Percentiles rank a stretch among this genome's conserved stretches.
Evolutionary conservation across 2,113 vertebrate genomes (phyloP).

Genomic region (Dasyprocta punctata): DNA sequence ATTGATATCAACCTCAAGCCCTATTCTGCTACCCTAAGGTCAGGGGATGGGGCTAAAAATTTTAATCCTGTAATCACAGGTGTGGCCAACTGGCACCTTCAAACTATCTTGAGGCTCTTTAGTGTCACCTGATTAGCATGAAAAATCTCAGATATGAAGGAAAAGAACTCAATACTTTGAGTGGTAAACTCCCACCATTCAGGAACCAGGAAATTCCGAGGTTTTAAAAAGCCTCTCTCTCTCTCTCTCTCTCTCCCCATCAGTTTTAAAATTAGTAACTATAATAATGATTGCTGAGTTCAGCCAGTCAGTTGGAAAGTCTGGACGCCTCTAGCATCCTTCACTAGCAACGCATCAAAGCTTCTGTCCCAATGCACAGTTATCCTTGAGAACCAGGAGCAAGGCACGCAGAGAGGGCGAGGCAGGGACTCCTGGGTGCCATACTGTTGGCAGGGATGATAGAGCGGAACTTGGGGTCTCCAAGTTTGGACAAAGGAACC

Average conservation of each 20-base stretch:
- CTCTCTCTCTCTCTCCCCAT: neutral
- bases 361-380: neutral
- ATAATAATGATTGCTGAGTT: constrained; percentile 56
- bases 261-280: constrained; percentile 58
- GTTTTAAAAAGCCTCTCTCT: neutral
- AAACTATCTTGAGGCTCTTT: neutral
- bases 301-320: constrained; percentile 47
- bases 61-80: neutral
- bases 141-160: neutral
- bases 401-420: neutral
- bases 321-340: neutral
- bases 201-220: neutral
- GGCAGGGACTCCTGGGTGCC: neutral
- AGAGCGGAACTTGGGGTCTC: neutral
- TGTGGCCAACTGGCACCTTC: neutral
- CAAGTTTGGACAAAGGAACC: neutral
- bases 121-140: neutral
- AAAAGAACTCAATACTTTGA: neutral
- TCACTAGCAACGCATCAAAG: constrained; percentile 39
- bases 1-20: neutral
- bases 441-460: neutral
- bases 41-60: neutral
- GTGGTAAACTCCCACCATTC: neutral
- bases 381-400: neutral
- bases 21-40: neutral